Percentiles rank a stretch among this genome's conserved stretches.
phyloP scores from a whole-genome alignment of 2,797 vertebrate species.

The Rhinoraja longicauda region DNA sequence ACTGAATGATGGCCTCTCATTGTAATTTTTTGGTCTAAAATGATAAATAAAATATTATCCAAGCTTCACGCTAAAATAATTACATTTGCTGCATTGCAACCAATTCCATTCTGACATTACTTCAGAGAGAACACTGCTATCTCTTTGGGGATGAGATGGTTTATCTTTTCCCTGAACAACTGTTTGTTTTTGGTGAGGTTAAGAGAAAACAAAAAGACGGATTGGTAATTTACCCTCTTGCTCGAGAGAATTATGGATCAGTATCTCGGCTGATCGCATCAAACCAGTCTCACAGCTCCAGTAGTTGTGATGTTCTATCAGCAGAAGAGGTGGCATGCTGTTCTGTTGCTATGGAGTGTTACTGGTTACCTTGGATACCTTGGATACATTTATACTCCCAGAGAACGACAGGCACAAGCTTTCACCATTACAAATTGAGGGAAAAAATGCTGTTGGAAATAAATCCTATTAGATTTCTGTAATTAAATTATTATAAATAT shows the following conservation, averaged over 20 bases:
- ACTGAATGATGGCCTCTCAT: neutral
- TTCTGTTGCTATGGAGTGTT: conserved; percentile 21
- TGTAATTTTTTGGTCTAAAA: neutral
- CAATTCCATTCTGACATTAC: neutral
- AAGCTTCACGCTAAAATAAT: neutral
- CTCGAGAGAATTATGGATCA: neutral
- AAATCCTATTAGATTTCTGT: conserved; percentile 9
- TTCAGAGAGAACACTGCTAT: neutral
- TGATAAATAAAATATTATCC: conserved; percentile 16
- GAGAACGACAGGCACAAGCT: conserved; percentile 12
- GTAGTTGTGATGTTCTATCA: neutral
- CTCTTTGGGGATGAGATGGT: neutral
- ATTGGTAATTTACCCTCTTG: conserved; percentile 11
- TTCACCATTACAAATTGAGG: conserved; percentile 10
- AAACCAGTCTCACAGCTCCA: neutral
- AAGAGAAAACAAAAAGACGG: neutral
- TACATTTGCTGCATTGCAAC: neutral
- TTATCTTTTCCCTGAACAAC: neutral
- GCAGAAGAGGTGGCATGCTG: neutral
- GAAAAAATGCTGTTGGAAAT: neutral
- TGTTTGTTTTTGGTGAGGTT: neutral
- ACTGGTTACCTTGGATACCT: conserved; percentile 30
- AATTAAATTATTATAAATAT: neutral
- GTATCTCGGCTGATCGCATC: neutral
- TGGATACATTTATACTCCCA: conserved; percentile 20